Conservation (phyloP, 2,113 vertebrate genomes). For the Alligator sinensis region DNA sequence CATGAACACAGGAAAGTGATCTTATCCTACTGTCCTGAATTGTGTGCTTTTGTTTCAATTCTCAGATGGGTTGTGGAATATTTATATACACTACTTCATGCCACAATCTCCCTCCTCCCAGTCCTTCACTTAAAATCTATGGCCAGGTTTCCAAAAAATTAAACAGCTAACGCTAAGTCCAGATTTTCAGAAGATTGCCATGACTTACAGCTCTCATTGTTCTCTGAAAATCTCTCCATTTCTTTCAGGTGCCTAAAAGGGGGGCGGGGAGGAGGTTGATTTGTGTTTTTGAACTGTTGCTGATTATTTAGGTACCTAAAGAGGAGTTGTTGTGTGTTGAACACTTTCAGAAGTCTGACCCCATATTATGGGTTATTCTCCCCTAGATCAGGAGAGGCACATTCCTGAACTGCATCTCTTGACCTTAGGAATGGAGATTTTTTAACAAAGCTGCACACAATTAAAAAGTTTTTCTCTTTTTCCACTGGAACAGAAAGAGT, state of each 20-base stretch:
- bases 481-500: neutral
- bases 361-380: neutral
- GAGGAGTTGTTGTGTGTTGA: neutral
- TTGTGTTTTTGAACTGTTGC: neutral
- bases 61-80: neutral
- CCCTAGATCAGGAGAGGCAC: too few species aligned
- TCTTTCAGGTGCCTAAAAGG: rapidly evolving
- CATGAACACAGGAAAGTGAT: neutral
- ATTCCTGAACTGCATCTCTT: neutral
- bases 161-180: neutral
- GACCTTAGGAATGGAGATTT: neutral
- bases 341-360: neutral
- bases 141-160: neutral
- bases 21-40: neutral
- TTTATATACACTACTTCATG: neutral
- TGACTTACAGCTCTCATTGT: too few species aligned
- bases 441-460: neutral
- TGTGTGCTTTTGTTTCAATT: neutral
- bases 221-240: neutral
- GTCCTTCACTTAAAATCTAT: neutral
- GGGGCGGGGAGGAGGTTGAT: neutral
- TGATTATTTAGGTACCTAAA: neutral
- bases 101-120: neutral
- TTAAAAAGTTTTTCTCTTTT: neutral
- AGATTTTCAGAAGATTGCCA: neutral